Base-by-base conservation (phyloP, 2,113 vertebrate genomes). In the Sylvicapra grimmia region DNA sequence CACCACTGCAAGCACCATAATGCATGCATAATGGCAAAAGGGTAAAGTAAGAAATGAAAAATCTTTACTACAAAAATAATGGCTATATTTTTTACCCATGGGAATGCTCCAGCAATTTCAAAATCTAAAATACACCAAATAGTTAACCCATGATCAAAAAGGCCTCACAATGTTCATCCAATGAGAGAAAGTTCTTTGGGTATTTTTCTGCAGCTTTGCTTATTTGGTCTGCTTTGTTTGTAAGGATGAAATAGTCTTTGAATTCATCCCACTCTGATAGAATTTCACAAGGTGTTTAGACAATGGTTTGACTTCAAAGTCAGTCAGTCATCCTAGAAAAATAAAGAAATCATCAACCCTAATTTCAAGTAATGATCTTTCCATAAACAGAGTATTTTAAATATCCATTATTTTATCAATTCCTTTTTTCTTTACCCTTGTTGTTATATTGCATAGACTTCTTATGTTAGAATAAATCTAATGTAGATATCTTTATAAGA, bases 331-430 rank as follows among this genome's bases (percentile, higher is more conserved):
- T 89, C 10, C 13, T 51, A 88, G 5, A 92, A 87, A 80, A 89
- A 27, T 79, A 36, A 88, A 63, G 7, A 90, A 90, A 79, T 49
- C 13, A 93, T n/a, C 11, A 65, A n/a, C 59, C n/a, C 59, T 4
- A 89, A 53, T 91, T 83, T 96, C 44, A 88, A 87, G 36, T 68
- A 36, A 56, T 95, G 15, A 86, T 58, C 8, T 80, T 77, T 79
- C 59, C 12, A 84, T 63, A 96, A 97, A 89, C 85, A 23, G 65
- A 90, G 8, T 68, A 87, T 54, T 90, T 94, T 79, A 86, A 96
- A 94, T 58, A n/a, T 51, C 51, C 8, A 82, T 87, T 84, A 54
- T 59, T 96, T 40, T 65, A 25, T 18, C 12, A 56, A 11, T 93
- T 86, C 8, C 9, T 90, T 91, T 85, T 92, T 89, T 68, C 16